Percentiles rank a stretch among this genome's conserved stretches.
Conservation (phyloP, 1,140 invertebrate genomes). For the Eupeodes corollae region DNA sequence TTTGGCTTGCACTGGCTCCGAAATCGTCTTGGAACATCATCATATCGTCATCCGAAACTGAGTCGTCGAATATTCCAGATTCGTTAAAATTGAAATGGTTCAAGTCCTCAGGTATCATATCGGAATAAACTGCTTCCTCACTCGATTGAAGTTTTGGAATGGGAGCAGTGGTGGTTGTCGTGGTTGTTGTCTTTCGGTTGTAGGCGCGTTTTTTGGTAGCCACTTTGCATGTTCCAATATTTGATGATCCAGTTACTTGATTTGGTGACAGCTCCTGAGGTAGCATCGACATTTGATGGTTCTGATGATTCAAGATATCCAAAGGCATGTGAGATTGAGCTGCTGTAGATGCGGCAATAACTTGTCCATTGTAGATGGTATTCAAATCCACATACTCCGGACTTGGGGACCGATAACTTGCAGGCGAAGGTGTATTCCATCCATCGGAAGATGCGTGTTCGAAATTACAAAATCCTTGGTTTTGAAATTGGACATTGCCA, state of each 20-base stretch:
- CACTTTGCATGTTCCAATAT: conserved; percentile 27
- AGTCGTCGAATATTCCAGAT: background rate
- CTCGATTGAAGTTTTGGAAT: background rate
- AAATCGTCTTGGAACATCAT: background rate
- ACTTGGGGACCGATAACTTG: conserved; percentile 45
- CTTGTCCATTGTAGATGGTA: conserved; percentile 20
- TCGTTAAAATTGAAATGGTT: conserved; percentile 1
- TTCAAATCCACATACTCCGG: conserved; percentile 38
- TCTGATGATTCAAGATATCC: background rate
- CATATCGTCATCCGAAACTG: background rate
- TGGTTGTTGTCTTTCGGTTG: conserved; percentile 16
- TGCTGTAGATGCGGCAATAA: conserved; percentile 1
- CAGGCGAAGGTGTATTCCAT: conserved; percentile 48
- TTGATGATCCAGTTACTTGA: conserved; percentile 23
- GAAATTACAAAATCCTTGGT: conserved; percentile 30
- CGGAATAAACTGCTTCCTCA: too few relatives aligned
- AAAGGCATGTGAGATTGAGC: background rate
- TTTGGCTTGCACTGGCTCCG: too few relatives aligned
- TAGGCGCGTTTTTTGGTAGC: conserved; percentile 21
- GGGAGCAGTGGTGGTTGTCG: conserved; percentile 1
- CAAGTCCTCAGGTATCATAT: background rate
- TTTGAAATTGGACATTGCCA: conserved; percentile 18
- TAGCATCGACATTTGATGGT: background rate
- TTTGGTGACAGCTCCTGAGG: conserved; percentile 2
- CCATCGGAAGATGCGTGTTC: conserved; percentile 41